A percentile compares a stretch with the other conserved stretches of the same genome.
Evolutionary conservation across 2,113 vertebrate genomes (phyloP).

Genomic region (Cryptotis parvus): DNA sequence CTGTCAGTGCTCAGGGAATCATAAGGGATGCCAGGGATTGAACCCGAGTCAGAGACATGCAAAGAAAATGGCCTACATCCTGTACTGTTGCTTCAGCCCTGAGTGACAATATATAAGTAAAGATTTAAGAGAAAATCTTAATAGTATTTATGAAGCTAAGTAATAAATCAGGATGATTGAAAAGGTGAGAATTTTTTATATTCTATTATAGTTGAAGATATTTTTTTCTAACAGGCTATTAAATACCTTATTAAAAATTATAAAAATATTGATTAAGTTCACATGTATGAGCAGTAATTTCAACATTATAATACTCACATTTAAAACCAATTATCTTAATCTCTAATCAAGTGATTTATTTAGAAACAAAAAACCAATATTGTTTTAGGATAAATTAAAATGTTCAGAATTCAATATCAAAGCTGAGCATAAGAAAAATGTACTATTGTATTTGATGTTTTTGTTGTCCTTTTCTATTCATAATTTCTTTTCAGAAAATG

Average conservation of each 20-base stretch:
- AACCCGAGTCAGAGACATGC: no score
- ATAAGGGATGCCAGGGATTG: no score
- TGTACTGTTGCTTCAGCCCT: no score
- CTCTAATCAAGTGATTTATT: not conserved
- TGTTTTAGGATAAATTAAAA: conserved; percentile 9
- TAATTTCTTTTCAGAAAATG: conserved; percentile 42
- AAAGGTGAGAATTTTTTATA: conserved; percentile 2
- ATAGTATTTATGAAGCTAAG: not conserved
- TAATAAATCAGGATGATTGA: conserved; percentile 17
- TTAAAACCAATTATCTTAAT: conserved; percentile 36
- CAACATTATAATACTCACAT: not conserved
- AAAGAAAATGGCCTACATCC: no score
- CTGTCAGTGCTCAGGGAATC: no score
- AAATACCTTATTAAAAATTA: not conserved
- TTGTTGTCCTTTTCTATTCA: conserved; percentile 45
- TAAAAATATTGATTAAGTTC: conserved; percentile 18
- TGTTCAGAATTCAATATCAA: not conserved
- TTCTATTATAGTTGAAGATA: not conserved
- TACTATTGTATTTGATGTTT: conserved; percentile 54
- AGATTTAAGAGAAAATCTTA: not conserved
- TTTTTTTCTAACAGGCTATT: not conserved
- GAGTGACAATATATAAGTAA: not conserved
- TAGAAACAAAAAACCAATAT: conserved; percentile 12
- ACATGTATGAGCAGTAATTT: conserved; percentile 40
- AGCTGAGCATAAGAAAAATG: conserved; percentile 25